These are phyloP conservation scores for Lepisosteus oculatus DNA, from an alignment of 2,113 vertebrate species.

Conservation along the genomic window DNA sequence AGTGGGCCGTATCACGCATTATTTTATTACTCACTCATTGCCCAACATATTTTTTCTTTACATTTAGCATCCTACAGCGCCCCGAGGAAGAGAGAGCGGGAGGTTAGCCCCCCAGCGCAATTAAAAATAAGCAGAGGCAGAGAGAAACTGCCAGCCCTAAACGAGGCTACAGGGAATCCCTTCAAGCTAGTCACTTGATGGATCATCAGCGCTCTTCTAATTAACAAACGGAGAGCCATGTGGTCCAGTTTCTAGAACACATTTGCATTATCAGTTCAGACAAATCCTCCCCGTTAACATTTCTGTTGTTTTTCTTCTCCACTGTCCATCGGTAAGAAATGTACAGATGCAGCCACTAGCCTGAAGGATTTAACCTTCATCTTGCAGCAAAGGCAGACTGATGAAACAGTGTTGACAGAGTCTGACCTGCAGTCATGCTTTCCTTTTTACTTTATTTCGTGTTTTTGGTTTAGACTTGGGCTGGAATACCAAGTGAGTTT, in stretches of 20 bases:
- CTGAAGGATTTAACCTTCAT: constrained; percentile 59
- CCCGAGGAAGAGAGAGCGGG: no score
- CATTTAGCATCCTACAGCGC: no score
- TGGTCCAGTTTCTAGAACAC: neutral
- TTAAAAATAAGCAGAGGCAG: no score
- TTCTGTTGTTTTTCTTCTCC: neutral
- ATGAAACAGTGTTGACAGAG: constrained; percentile 63
- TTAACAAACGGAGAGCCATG: neutral
- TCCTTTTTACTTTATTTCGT: constrained; percentile 43
- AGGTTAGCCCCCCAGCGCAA: no score
- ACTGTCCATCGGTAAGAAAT: constrained; percentile 12
- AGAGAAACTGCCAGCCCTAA: no score
- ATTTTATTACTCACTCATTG: no score
- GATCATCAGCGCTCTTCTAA: neutral
- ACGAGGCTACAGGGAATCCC: no score
- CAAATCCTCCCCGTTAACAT: neutral
- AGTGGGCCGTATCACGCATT: no score
- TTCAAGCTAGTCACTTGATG: neutral
- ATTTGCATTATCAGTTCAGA: neutral
- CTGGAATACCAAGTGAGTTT: constrained; percentile 36
- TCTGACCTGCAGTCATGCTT: constrained; percentile 42
- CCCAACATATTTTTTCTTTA: no score
- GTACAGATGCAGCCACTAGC: constrained; percentile 46
- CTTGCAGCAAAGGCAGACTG: constrained; percentile 63
- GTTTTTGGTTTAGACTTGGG: constrained; percentile 36